Conservation (phyloP, 2,113 vertebrate genomes). For the Barbus barbus region DNA sequence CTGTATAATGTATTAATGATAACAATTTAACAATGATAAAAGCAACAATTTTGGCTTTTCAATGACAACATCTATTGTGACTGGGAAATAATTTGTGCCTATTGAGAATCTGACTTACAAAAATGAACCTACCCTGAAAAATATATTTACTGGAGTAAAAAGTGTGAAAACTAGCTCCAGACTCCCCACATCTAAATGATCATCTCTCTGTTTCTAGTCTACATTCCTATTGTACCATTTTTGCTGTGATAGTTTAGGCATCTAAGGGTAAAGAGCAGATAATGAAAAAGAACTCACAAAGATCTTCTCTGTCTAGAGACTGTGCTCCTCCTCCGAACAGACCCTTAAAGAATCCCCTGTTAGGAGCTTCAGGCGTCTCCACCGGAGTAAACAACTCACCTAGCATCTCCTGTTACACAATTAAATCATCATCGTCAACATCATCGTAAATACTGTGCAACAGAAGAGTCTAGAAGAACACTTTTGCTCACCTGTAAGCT, state of each 20-base stretch:
- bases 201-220: neutral
- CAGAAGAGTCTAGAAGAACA: neutral
- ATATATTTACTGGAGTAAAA: neutral
- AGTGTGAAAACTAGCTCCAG: neutral
- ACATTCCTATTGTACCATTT: neutral
- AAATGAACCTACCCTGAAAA: neutral
- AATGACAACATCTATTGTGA: neutral
- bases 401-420: conserved; percentile 89
- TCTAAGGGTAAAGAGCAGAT: neutral
- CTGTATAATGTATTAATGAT: neutral
- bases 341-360: conserved; percentile 98
- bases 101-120: neutral
- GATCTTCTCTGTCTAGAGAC: conserved; percentile 95
- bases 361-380: conserved; percentile 97
- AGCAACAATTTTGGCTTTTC: neutral
- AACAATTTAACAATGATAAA: neutral
- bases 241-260: neutral
- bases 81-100: neutral
- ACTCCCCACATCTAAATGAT: neutral
- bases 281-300: conserved; percentile 81
- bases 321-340: conserved; percentile 96
- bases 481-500: conserved; percentile 87
- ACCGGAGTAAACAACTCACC: conserved; percentile 97
- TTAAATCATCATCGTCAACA: neutral
- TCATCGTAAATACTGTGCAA: neutral